Percentiles rank a stretch among this genome's conserved stretches.
phyloP scores from a whole-genome alignment of 2,797 vertebrate species.

The Lates japonicus region DNA sequence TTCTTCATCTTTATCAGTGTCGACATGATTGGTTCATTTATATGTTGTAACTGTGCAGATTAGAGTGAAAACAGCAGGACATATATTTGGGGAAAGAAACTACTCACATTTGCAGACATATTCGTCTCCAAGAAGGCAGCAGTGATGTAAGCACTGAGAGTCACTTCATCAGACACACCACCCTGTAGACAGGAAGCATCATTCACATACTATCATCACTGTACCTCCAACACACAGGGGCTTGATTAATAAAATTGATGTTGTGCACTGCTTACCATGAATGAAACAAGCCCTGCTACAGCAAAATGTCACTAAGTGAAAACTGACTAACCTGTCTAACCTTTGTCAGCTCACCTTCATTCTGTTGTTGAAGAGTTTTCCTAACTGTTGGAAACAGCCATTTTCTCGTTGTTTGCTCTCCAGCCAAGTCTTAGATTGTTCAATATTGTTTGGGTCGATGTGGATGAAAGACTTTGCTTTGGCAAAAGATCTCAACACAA shows the following conservation, averaged over 20 bases:
- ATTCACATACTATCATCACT: background rate
- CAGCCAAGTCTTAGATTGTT: conserved; percentile 83
- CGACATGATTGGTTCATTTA: no score
- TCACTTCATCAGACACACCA: conserved; percentile 83
- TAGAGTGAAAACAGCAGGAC: no score
- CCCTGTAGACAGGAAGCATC: conserved; percentile 75
- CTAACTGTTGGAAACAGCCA: conserved; percentile 86
- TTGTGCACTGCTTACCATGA: no score
- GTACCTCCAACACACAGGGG: background rate
- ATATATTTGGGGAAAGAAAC: background rate
- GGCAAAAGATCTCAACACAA: conserved; percentile 89
- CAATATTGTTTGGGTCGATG: conserved; percentile 84
- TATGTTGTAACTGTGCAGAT: no score
- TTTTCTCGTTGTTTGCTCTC: conserved; percentile 74
- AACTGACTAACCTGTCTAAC: no score
- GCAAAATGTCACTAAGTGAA: no score
- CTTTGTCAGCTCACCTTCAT: conserved; percentile 83
- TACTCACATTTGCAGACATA: conserved; percentile 60
- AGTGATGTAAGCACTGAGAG: conserved; percentile 82
- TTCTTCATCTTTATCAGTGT: no score
- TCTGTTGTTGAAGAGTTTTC: conserved; percentile 87
- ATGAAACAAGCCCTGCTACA: no score
- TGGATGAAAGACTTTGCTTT: conserved; percentile 85
- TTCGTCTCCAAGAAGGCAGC: conserved; percentile 81
- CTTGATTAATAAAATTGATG: no score